Evolutionary conservation across 2,113 vertebrate genomes (phyloP).

Genomic region (Cyanocitta stelleri): DNA sequence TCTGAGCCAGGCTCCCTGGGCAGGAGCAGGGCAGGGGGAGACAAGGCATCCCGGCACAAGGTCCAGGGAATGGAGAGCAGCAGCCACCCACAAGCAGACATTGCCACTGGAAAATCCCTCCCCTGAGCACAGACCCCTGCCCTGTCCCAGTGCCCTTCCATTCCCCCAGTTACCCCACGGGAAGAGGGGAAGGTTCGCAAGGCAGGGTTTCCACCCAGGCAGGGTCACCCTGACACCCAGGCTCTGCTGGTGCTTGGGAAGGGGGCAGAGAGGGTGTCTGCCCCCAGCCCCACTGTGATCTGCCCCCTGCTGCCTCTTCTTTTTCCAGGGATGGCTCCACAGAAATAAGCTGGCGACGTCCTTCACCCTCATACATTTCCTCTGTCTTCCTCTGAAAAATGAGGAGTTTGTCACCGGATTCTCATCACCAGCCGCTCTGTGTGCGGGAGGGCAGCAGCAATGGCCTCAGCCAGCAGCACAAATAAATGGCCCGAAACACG

Average conservation of each 20-base stretch:
- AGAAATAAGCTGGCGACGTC: not conserved
- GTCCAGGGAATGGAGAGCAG: not conserved
- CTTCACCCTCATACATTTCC: not conserved
- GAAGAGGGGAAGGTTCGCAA: not conserved
- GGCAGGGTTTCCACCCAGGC: not conserved
- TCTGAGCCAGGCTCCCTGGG: not conserved
- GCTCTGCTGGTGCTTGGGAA: not conserved
- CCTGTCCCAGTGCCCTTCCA: not conserved
- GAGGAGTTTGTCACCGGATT: not conserved
- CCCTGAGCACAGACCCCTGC: not conserved
- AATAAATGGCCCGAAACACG: slow-evolving; percentile 46
- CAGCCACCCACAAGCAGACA: not conserved
- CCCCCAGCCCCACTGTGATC: not conserved
- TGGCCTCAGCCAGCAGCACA: slow-evolving; percentile 29
- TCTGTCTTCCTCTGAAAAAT: not conserved
- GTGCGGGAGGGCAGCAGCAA: not conserved
- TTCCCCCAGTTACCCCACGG: not conserved
- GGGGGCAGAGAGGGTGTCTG: not conserved
- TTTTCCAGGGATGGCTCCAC: not conserved
- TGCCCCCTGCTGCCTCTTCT: not conserved
- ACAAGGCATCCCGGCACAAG: fast-evolving
- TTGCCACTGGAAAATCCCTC: not conserved
- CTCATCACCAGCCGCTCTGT: not conserved
- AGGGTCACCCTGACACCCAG: not conserved
- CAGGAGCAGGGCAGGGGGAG: not conserved